Evolutionary conservation across 2,113 vertebrate genomes (phyloP), one percentile per base, ranked within the genome.

Genomic region (Ascaphus truei): DNA sequence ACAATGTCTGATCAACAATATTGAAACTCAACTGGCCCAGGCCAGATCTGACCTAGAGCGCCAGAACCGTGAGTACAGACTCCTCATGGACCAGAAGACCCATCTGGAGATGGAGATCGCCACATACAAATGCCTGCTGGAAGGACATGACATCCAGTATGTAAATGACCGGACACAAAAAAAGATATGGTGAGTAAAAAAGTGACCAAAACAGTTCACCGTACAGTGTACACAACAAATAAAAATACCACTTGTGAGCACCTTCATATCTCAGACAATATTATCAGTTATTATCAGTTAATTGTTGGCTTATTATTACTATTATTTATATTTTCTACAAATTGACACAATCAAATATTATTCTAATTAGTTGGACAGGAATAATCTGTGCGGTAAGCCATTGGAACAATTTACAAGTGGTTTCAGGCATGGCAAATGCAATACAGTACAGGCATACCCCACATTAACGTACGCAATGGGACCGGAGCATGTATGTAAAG

Each of bases 51-150:
- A 89, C 69, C 87, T 85, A 2, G 89, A 92, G 47, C 56, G 73
- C 27, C 90, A 93, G 77, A 72, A 65, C 69, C 80, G 81, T 1
- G 92, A 91, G 4, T 91, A 93, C 31, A 61, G 79, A 33, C 65
- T 85, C 51, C 84, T 94, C 36, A 63, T 82, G 53, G 79, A 84
- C 7, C 1, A 77, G 72, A 83, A 78, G 64, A 78, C 73, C 45
- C 63, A 20, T 15, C 71, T 88, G 22, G 81, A 87, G 53, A 69
- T 74, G 55, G 83, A 85, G 72, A 86, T 87, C 2, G 55, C 80
- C 37, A 83, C 78, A 2, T 86, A 86, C 50, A 68, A 31, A 59
- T 55, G 72, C 23, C 79, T 85, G 5, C 68, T 85, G 59, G 83
- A 81, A 20, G 72, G 69, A 41, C 71, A 31, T 0, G 76, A 83